A percentile compares a stretch with the other conserved stretches of the same genome.
These are phyloP conservation scores for Tangachromis dhanisi DNA, from an alignment of 2,113 vertebrate species.

Conservation along the genomic window DNA sequence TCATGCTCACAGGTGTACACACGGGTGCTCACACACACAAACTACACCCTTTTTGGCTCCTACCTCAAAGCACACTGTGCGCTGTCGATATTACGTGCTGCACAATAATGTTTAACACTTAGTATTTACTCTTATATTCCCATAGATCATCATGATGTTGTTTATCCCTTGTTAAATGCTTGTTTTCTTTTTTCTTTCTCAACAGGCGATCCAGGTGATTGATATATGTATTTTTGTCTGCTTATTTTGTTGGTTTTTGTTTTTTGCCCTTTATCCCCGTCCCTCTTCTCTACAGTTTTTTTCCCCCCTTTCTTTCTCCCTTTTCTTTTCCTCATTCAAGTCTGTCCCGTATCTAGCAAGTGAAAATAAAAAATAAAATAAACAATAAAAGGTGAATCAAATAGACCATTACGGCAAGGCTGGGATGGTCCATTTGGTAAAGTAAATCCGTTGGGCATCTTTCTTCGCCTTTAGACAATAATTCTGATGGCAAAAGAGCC, in stretches of 20 bases:
- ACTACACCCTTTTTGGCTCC: no score
- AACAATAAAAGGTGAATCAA: neutral
- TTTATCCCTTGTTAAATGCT: no score
- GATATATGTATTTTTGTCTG: neutral
- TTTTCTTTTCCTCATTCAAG: neutral
- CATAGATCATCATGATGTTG: no score
- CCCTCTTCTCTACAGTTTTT: rapidly evolving
- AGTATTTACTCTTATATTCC: no score
- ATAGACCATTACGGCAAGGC: neutral
- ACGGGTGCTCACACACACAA: no score
- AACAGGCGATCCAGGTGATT: neutral
- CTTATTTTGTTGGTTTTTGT: neutral
- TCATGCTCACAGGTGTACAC: no score
- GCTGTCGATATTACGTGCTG: rapidly evolving
- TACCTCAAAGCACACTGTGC: no score
- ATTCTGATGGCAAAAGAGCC: neutral
- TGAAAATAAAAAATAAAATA: neutral
- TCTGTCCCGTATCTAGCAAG: neutral
- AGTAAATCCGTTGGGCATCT: neutral
- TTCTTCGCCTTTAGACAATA: rapidly evolving
- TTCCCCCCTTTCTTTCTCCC: rapidly evolving
- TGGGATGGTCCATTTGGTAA: rapidly evolving
- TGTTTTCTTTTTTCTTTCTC: no score
- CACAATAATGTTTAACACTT: no score
- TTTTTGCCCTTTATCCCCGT: neutral